Base-by-base conservation (phyloP, 2,113 vertebrate genomes). In the Nannobrachium achirus region DNA sequence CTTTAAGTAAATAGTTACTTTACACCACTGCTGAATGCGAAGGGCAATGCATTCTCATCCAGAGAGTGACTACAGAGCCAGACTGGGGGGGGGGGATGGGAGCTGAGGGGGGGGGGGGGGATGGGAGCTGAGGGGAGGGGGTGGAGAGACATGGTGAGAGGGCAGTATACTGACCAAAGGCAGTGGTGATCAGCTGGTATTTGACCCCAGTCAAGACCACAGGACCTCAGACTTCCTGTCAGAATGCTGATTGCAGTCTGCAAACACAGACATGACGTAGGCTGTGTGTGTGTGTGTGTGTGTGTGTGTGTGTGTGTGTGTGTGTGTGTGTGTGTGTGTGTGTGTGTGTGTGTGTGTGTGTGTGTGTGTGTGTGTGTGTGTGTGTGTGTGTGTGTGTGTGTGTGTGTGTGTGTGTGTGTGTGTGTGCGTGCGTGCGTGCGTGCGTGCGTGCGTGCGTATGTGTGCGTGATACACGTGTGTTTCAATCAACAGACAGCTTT, bases 181-280 rank as follows among this genome's bases (percentile, higher is more conserved):
- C 3, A 41, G 44, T 13, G 48, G 45, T 7, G 60, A 62, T 15
- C 45, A 18, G 62, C 11, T 52, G 49, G 9, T 52, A 15, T 52
- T 18, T 51, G 48, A 63, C 46, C 48, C 15, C 7, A 8, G 62
- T 13, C 15, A 6, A 16, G 19, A 7, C 20, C 13, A 10, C 10
- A 13, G 14, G 16, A 15, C 56, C 13, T 4, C 4, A 3, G 6
- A 13, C 15, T 20, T 50, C 49, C 49, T 63, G 61, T 51, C n/a
- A 10, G 38, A 42, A 39, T 6, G 9, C 38, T 63, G 60, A 39
- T 63, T 50, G 25, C 18, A 40, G 11, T 42, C 38, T 42, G 62
- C 38, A 53, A 38, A 64, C 62, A 52, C 62, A 52, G 62, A 52
- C 33, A 64, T 38, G 62, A 52, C 33, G 39, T 15, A 15, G 55